Percentiles rank a stretch among this genome's conserved stretches.
These are phyloP conservation scores for Cheilosia vernalis DNA, from an alignment of 2,888 invertebrate species.

Conservation along the genomic window DNA sequence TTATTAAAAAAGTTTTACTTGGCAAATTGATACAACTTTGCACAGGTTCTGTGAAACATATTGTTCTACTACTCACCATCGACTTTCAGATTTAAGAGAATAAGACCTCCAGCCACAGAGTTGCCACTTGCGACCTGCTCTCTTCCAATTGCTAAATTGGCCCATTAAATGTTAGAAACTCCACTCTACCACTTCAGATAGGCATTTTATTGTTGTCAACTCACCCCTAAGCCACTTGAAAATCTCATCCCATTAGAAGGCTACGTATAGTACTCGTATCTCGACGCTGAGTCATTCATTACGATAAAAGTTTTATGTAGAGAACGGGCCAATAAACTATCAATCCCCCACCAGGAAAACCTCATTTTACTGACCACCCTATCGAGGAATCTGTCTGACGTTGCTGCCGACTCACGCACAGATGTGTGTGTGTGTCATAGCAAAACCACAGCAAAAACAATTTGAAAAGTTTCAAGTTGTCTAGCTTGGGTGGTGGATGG, in stretches of 20 bases:
- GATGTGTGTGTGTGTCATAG: constrained; percentile 47
- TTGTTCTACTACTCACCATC: no score
- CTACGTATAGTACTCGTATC: constrained; percentile 23
- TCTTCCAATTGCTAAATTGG: constrained; percentile 12
- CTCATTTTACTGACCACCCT: constrained; percentile 54
- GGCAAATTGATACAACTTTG: no score
- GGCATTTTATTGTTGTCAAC: constrained; percentile 20
- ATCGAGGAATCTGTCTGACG: constrained; percentile 68
- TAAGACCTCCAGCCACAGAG: no score
- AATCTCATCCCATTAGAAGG: constrained; percentile 16
- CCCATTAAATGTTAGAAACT: constrained; percentile 14
- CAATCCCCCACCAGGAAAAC: constrained; percentile 67
- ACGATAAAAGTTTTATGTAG: constrained; percentile 64
- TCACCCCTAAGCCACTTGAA: constrained; percentile 39
- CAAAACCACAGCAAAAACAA: constrained; percentile 68
- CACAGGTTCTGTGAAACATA: no score
- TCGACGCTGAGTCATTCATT: constrained; percentile 68
- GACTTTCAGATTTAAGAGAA: no score
- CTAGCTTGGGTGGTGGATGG: constrained; percentile 15
- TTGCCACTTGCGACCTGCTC: no score
- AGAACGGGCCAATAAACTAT: constrained; percentile 73
- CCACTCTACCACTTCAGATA: constrained; percentile 19
- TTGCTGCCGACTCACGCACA: constrained; percentile 53
- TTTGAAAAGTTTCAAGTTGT: constrained; percentile 70
- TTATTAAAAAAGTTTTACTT: no score